These are phyloP conservation scores for Caerostris darwini DNA, from an alignment of 1,140 invertebrate genomes.

Conservation along the genomic window DNA sequence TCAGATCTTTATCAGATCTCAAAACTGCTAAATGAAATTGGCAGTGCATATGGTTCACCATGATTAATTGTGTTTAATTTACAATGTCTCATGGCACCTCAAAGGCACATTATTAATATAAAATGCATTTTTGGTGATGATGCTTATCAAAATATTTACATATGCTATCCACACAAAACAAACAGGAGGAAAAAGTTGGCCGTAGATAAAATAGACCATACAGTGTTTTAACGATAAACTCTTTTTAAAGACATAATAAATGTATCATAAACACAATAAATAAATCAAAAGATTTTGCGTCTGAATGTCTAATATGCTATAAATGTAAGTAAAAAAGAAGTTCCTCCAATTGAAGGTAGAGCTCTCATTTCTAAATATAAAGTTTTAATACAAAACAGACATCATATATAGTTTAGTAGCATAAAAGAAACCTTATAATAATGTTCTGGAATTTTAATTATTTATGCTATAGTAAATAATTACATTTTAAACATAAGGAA, in stretches of 20 bases:
- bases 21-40: slow-evolving; percentile 34
- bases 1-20: slow-evolving; percentile 48
- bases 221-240: neutral
- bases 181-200: neutral
- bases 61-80: slow-evolving; percentile 55
- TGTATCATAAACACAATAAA: slow-evolving; percentile 8
- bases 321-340: slow-evolving; percentile 15
- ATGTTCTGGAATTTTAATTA: neutral
- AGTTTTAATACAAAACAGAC: neutral
- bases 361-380: slow-evolving; percentile 19
- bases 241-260: slow-evolving; percentile 7
- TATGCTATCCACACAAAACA: neutral
- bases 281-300: neutral
- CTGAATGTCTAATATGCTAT: neutral
- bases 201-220: neutral
- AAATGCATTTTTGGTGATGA: slow-evolving; percentile 62
- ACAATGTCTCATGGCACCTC: slow-evolving; percentile 58
- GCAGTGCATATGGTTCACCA: slow-evolving; percentile 56
- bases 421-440: slow-evolving; percentile 1
- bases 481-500: neutral
- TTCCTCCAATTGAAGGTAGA: neutral
- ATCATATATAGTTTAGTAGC: neutral
- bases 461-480: neutral
- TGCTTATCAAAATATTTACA: slow-evolving; percentile 50
- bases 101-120: slow-evolving; percentile 57